phyloP scores from a whole-genome alignment of 2,888 invertebrate genomes.

The Helobdella robusta region DNA sequence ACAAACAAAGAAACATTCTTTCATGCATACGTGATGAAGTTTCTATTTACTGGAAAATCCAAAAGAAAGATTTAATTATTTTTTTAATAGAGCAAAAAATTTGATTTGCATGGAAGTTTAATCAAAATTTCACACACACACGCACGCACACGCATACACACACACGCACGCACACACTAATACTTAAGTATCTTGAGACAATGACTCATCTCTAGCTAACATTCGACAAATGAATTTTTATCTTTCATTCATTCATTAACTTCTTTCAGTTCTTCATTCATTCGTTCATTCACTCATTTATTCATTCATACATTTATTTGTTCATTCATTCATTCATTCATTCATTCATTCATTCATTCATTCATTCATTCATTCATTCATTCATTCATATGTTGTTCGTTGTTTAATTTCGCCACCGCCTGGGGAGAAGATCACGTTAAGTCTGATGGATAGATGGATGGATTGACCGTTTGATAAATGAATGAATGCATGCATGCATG shows the following conservation, averaged over 20 bases:
- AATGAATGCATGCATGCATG: background rate
- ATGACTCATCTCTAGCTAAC: too few relatives aligned
- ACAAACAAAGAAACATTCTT: too few relatives aligned
- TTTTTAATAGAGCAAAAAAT: too few relatives aligned
- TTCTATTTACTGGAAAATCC: too few relatives aligned
- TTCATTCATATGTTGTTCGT: background rate
- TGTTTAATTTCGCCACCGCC: background rate
- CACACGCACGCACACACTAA: background rate
- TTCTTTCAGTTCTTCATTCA: background rate
- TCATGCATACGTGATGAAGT: too few relatives aligned
- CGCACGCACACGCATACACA: background rate
- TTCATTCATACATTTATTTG: background rate
- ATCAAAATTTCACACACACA: background rate
- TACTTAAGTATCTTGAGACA: background rate
- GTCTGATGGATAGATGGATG: background rate
- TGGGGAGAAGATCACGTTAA: background rate
- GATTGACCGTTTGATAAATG: background rate
- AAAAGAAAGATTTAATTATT: too few relatives aligned
- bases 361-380: conserved; percentile 3
- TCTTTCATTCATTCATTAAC: background rate
- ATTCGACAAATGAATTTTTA: too few relatives aligned
- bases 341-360: conserved; percentile 3
- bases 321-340: conserved; percentile 3
- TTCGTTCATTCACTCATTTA: conserved; percentile 3
- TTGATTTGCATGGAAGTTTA: too few relatives aligned